These are phyloP conservation scores for Yponomeuta sedellus DNA, from an alignment of 2,888 invertebrate genomes.

Conservation along the genomic window DNA sequence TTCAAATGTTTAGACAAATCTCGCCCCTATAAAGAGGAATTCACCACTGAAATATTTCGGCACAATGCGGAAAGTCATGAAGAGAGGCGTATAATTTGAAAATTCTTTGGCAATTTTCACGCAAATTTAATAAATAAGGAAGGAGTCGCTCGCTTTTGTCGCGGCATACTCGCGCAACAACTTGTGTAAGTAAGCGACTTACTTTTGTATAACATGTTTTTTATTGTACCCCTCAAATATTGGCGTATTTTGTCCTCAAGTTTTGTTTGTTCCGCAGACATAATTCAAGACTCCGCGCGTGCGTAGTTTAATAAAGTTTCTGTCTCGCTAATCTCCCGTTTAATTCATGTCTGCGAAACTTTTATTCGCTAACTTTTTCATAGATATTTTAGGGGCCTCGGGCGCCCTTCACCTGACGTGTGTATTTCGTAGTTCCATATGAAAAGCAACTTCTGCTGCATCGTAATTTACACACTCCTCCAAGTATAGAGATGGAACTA, in stretches of 20 bases:
- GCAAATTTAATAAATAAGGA: slow-evolving; percentile 3
- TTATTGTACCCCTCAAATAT: not conserved
- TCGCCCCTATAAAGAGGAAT: not conserved
- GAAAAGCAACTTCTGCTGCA: not conserved
- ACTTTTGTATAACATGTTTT: not conserved
- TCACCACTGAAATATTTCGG: not conserved
- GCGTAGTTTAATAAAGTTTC: not conserved
- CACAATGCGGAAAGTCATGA: not conserved
- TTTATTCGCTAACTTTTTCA: not conserved
- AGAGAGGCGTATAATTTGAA: slow-evolving; percentile 1
- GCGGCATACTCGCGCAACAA: not conserved
- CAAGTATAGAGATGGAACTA: not conserved
- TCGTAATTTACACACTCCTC: not conserved
- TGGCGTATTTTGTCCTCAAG: not conserved
- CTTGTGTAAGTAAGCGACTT: not conserved
- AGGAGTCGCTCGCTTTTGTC: not conserved
- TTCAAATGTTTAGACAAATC: not conserved
- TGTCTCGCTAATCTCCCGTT: not conserved
- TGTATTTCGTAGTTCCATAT: not conserved
- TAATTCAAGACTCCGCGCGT: not conserved
- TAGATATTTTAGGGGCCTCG: not conserved
- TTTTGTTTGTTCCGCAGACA: not conserved
- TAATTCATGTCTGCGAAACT: not conserved
- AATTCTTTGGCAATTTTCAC: not conserved
- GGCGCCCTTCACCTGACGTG: not conserved